Conservation (phyloP, 1,140 invertebrate species). For the Neocloeon triangulifer region DNA sequence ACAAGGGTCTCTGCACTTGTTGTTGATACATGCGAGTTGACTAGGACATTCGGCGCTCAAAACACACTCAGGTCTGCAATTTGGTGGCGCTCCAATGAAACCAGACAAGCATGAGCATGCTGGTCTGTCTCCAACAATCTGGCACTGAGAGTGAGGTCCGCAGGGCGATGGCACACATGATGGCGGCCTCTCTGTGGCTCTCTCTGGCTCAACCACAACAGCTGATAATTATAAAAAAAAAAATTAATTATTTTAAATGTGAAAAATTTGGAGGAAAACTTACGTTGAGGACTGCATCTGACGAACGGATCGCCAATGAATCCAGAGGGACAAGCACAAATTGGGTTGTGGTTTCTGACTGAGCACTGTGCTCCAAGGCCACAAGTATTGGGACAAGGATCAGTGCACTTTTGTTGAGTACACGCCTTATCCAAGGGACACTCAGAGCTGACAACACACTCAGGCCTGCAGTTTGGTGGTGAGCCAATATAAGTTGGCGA, state of each 20-base stretch:
- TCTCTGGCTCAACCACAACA: constrained; percentile 15
- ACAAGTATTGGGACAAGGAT: constrained; percentile 31
- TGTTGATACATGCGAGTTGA: constrained; percentile 42
- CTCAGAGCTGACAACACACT: constrained; percentile 43
- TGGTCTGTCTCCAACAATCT: constrained; percentile 38
- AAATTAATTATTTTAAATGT: neutral
- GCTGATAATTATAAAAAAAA: neutral
- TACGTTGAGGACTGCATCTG: constrained; percentile 18
- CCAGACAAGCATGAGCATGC: constrained; percentile 53
- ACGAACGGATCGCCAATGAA: constrained; percentile 13
- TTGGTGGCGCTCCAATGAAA: constrained; percentile 49
- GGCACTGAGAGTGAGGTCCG: constrained; percentile 58
- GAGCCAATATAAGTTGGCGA: constrained; percentile 24
- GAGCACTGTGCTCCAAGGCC: constrained; percentile 21
- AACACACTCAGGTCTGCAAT: constrained; percentile 48
- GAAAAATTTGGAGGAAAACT: constrained; percentile 12
- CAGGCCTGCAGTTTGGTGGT: constrained; percentile 26
- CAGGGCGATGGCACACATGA: constrained; percentile 58
- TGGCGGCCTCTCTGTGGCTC: constrained; percentile 34
- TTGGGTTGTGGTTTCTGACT: constrained; percentile 17
- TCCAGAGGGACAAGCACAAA: constrained; percentile 15
- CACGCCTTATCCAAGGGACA: constrained; percentile 27
- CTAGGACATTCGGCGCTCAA: constrained; percentile 47
- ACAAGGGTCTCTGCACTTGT: constrained; percentile 51
- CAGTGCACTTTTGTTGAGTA: constrained; percentile 27